phyloP scores from a whole-genome alignment of 2,113 vertebrate genomes.

The Emydocephalus ijimae region DNA sequence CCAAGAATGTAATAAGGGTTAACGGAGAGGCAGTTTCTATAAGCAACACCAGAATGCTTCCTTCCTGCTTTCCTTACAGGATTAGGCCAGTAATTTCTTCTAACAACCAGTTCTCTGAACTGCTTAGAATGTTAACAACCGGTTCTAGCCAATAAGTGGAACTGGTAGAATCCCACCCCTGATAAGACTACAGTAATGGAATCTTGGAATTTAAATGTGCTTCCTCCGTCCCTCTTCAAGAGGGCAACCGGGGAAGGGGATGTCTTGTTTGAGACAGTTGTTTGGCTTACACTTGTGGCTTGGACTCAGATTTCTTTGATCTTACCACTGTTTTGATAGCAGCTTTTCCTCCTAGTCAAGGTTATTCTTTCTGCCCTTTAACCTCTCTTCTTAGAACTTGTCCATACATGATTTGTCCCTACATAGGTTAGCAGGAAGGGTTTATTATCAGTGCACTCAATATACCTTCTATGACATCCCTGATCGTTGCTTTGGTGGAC shows the following conservation, averaged over 20 bases:
- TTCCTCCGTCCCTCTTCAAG: not conserved
- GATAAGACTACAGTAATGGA: not conserved
- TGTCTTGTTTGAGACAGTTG: not conserved
- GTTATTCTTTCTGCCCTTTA: not conserved
- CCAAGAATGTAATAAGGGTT: too few species aligned
- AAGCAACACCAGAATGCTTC: too few species aligned
- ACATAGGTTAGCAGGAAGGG: not conserved
- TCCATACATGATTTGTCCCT: not conserved
- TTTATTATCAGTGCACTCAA: not conserved
- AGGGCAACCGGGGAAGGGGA: not conserved
- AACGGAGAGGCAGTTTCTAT: too few species aligned
- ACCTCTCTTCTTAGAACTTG: not conserved
- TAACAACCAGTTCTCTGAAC: too few species aligned
- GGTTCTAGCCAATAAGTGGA: too few species aligned
- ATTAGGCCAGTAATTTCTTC: too few species aligned
- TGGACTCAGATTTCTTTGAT: not conserved
- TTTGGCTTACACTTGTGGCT: not conserved
- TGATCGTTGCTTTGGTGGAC: not conserved
- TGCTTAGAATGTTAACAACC: too few species aligned
- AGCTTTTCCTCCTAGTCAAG: not conserved
- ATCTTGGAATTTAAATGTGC: not conserved
- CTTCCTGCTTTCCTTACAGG: too few species aligned
- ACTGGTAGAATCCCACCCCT: too few species aligned
- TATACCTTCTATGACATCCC: not conserved
- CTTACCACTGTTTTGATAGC: not conserved